Conservation (phyloP, 2,797 vertebrate species). For the Arctocebus calabarensis region DNA sequence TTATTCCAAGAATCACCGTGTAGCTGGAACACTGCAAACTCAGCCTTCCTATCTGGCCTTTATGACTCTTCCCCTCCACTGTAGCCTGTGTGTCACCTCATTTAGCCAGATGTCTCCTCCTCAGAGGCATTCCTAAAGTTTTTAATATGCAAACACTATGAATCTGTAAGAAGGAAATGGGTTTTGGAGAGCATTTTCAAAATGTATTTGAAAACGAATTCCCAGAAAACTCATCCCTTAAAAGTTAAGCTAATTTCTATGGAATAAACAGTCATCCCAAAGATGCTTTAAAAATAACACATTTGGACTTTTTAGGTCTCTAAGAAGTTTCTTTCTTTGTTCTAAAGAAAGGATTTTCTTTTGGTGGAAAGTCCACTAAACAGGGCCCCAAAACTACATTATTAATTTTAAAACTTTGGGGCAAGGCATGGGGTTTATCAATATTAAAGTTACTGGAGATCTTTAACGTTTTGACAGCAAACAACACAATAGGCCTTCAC, state of each 20-base stretch:
- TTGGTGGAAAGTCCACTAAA: conserved; percentile 15
- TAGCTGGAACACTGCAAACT: neutral
- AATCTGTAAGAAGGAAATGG: neutral
- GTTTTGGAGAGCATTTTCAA: neutral
- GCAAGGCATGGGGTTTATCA: neutral
- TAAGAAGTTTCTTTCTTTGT: neutral
- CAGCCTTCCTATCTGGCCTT: neutral
- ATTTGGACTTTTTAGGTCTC: neutral
- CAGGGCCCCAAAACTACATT: neutral
- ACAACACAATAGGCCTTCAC: too few species aligned
- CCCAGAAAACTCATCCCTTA: neutral
- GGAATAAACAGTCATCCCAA: neutral
- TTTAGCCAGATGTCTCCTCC: neutral
- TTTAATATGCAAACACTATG: neutral
- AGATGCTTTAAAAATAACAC: neutral
- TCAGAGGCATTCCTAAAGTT: neutral
- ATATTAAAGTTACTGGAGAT: conserved; percentile 5
- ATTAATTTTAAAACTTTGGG: neutral
- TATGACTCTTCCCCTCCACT: neutral
- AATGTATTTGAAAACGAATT: neutral
- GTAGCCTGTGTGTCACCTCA: neutral
- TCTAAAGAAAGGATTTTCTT: neutral
- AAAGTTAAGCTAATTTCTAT: neutral
- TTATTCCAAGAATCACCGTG: neutral
- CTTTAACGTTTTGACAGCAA: neutral